Conservation (phyloP, 1,140 invertebrate genomes). For the Metopolophium dirhodum region DNA sequence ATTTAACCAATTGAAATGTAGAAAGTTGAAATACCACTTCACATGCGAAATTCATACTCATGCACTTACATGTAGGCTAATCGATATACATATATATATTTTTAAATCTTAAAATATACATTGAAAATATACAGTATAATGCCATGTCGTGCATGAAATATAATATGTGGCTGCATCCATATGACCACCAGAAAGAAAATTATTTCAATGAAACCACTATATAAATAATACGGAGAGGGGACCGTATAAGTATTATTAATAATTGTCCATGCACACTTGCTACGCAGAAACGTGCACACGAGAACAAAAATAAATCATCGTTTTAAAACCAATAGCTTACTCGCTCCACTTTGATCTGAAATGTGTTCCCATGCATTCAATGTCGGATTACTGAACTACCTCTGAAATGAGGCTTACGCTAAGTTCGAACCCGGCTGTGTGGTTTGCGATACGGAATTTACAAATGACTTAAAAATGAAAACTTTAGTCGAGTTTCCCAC, state of each 20-base stretch:
- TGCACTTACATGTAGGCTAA: neutral
- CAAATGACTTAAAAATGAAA: slow-evolving; percentile 50
- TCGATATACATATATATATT: no score
- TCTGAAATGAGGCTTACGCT: slow-evolving; percentile 32
- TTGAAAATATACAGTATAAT: neutral
- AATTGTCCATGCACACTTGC: neutral
- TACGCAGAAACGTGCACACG: neutral
- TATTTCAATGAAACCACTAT: neutral
- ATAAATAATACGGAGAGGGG: neutral
- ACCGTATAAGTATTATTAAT: neutral
- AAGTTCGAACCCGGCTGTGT: slow-evolving; percentile 14
- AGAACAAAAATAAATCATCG: neutral
- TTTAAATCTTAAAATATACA: neutral
- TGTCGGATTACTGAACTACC: slow-evolving; percentile 27
- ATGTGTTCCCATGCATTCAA: slow-evolving; percentile 8
- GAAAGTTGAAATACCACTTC: neutral
- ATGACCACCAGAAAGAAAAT: neutral
- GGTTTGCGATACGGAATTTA: slow-evolving; percentile 49
- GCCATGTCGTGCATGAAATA: neutral
- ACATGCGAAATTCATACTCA: neutral
- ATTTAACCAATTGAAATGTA: no score
- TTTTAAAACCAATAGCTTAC: neutral
- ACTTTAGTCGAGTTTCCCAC: slow-evolving; percentile 23
- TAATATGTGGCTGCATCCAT: neutral
- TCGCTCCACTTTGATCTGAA: neutral